These are phyloP conservation scores for Piezodorus guildinii DNA, from an alignment of 1,140 invertebrate genomes.

Conservation along the genomic window DNA sequence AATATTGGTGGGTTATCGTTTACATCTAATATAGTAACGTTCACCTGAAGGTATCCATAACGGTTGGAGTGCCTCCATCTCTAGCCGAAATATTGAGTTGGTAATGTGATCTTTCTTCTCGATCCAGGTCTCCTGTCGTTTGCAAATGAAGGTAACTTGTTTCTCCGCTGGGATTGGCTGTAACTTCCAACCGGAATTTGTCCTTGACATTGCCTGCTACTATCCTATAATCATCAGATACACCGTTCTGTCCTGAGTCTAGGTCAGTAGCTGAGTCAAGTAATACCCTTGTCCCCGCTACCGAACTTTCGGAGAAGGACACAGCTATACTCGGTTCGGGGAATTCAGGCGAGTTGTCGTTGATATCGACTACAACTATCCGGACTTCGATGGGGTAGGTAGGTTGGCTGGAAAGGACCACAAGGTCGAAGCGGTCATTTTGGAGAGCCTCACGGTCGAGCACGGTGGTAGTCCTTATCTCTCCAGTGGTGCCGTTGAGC, in stretches of 20 bases:
- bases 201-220: constrained; percentile 75
- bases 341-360: constrained; percentile 82
- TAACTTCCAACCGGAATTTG: constrained; percentile 76
- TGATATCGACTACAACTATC: constrained; percentile 72
- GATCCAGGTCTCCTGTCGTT: constrained; percentile 77
- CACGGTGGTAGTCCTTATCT: constrained; percentile 66
- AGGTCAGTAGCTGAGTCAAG: constrained; percentile 77
- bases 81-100: constrained; percentile 77
- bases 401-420: constrained; percentile 80
- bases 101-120: constrained; percentile 73
- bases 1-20: constrained; percentile 93
- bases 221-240: constrained; percentile 76
- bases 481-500: constrained; percentile 65
- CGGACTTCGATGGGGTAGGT: constrained; percentile 87
- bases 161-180: constrained; percentile 75
- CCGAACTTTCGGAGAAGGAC: constrained; percentile 81
- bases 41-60: constrained; percentile 76
- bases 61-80: constrained; percentile 72
- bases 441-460: constrained; percentile 66
- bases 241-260: constrained; percentile 75
- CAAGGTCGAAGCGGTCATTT: constrained; percentile 73
- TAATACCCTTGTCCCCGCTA: constrained; percentile 68
- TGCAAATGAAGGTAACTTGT: constrained; percentile 81
- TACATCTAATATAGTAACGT: constrained; percentile 80
- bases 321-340: constrained; percentile 76